Conservation (phyloP, 2,113 vertebrate species). For the Enhydra lutris region DNA sequence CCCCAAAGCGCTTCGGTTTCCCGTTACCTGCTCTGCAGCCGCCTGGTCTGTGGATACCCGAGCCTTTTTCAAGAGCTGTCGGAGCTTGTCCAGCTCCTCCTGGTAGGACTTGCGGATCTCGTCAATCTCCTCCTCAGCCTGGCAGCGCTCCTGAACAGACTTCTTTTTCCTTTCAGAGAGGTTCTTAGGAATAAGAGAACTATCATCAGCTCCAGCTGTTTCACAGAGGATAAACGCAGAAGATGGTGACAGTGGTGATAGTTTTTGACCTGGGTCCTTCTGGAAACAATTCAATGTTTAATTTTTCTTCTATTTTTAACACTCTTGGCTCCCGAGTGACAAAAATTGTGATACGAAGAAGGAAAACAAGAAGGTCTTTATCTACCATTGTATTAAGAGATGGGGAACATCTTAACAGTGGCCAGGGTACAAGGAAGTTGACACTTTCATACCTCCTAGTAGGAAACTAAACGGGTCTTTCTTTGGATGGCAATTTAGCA, state of each 20-base stretch:
- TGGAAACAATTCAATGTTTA: neutral
- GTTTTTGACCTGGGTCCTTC: neutral
- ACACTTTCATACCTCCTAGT: neutral
- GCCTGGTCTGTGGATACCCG: constrained; percentile 87
- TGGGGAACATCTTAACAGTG: neutral
- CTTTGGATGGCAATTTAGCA: neutral
- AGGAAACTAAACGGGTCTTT: neutral
- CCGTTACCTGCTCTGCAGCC: constrained; percentile 89
- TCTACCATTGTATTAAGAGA: neutral
- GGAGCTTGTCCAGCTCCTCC: constrained; percentile 89
- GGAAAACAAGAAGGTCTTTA: neutral
- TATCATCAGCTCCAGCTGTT: constrained; percentile 4
- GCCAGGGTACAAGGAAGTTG: neutral
- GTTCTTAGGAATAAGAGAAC: constrained; percentile 80
- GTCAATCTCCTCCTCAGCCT: constrained; percentile 91
- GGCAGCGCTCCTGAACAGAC: constrained; percentile 89
- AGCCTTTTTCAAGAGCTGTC: constrained; percentile 88
- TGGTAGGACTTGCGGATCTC: constrained; percentile 88
- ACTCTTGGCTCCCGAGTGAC: neutral
- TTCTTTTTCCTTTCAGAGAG: constrained; percentile 93
- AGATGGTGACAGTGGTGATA: neutral
- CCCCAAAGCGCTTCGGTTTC: neutral
- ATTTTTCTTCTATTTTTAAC: neutral
- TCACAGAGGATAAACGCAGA: neutral
- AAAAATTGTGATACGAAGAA: neutral